A percentile compares a stretch with the other conserved stretches of the same genome.
Evolutionary conservation across 1,140 invertebrate species (phyloP).

Genomic region (Trypoxylus dichotomus): DNA sequence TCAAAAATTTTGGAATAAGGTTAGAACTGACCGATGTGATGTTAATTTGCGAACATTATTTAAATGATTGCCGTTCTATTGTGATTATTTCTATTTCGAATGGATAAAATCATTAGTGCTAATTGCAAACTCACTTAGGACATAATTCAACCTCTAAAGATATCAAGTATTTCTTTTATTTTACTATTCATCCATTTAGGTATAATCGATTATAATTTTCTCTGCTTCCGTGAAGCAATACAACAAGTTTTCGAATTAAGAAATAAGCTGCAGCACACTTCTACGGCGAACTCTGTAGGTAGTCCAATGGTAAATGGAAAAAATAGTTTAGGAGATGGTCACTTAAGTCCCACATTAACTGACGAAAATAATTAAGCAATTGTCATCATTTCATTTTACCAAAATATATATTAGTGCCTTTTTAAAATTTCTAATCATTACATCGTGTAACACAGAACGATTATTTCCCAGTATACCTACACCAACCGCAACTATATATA

Average conservation of each 20-base stretch:
- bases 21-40: too few species aligned
- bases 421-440: slow-evolving; percentile 4
- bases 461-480: not conserved
- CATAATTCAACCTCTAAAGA: too few species aligned
- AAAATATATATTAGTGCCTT: slow-evolving; percentile 18
- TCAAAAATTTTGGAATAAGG: too few species aligned
- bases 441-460: not conserved
- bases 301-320: slow-evolving; percentile 49
- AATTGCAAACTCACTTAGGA: too few species aligned
- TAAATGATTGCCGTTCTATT: too few species aligned
- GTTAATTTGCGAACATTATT: too few species aligned
- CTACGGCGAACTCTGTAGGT: slow-evolving; percentile 42
- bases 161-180: too few species aligned
- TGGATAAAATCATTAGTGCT: too few species aligned
- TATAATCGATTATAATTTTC: slow-evolving; percentile 95
- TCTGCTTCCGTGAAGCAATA: slow-evolving; percentile 90
- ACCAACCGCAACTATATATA: not conserved
- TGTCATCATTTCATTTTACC: slow-evolving; percentile 1
- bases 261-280: slow-evolving; percentile 57
- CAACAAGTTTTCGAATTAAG: slow-evolving; percentile 87
- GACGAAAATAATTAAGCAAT: slow-evolving; percentile 11
- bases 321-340: slow-evolving; percentile 40
- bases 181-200: slow-evolving; percentile 61
- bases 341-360: slow-evolving; percentile 32
- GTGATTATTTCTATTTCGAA: too few species aligned